phyloP scores from a whole-genome alignment of 2,113 vertebrate species.

The Mandrillus leucophaeus region DNA sequence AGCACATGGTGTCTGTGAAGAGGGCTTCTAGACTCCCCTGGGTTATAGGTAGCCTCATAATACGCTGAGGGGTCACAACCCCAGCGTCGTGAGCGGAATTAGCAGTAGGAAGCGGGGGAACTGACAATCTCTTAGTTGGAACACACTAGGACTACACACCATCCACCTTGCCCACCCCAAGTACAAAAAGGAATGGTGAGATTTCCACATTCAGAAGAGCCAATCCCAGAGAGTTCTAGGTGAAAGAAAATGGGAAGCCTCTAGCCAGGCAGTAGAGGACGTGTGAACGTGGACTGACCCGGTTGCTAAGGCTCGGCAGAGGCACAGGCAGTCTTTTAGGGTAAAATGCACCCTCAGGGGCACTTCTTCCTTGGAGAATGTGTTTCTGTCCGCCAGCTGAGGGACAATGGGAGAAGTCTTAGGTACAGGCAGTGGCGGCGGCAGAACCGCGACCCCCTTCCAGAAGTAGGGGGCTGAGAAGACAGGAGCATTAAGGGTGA shows the following conservation, averaged over 20 bases:
- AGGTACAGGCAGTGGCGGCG: not conserved
- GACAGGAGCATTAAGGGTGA: not conserved
- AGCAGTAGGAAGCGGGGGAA: not conserved
- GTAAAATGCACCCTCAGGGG: rapidly evolving
- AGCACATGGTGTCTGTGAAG: not conserved
- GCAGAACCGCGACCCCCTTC: too few relatives aligned
- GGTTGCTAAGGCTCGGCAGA: not conserved
- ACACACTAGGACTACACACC: not conserved
- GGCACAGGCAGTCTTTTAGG: not conserved
- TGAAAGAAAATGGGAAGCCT: not conserved
- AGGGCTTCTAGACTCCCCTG: not conserved
- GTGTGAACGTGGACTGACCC: rapidly evolving
- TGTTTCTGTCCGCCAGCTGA: not conserved
- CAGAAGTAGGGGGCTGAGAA: not conserved
- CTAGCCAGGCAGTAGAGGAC: not conserved
- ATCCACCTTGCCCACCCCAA: too few relatives aligned
- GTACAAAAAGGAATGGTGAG: not conserved
- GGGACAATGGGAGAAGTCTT: too few relatives aligned
- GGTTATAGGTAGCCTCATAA: not conserved
- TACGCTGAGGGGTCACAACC: not conserved
- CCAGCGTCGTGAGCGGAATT: rapidly evolving
- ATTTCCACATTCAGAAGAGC: not conserved
- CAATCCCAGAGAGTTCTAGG: not conserved
- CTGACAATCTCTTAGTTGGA: not conserved
- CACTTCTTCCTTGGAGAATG: not conserved